Conservation (phyloP, 2,888 invertebrate genomes). For the Diplazon laetatorius region DNA sequence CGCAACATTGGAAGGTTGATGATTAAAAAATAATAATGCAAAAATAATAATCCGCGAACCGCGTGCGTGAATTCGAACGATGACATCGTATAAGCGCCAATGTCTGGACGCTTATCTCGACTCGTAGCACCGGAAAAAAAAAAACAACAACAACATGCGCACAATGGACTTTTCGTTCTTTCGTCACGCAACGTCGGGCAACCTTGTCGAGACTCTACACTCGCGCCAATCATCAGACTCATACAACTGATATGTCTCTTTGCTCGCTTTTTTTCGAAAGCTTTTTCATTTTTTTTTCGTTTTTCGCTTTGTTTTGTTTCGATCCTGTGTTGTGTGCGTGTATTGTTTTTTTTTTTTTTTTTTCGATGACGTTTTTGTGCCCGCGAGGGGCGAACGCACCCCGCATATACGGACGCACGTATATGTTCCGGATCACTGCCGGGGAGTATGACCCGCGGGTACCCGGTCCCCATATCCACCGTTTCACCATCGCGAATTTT, state of each 20-base stretch:
- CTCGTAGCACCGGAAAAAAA: slow-evolving; percentile 57
- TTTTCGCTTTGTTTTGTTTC: not conserved
- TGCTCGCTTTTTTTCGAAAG: slow-evolving; percentile 37
- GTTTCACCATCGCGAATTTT: not conserved
- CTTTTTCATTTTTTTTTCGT: slow-evolving; percentile 23
- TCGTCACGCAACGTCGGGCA: slow-evolving; percentile 60
- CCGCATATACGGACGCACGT: not conserved
- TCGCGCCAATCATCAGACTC: slow-evolving; percentile 28
- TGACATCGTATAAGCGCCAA: slow-evolving; percentile 61
- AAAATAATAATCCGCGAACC: slow-evolving; percentile 20
- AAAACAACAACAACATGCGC: no score
- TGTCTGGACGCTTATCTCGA: slow-evolving; percentile 59
- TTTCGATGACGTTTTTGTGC: slow-evolving; percentile 5
- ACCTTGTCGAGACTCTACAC: slow-evolving; percentile 49
- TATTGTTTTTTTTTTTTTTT: no score
- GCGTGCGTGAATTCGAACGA: slow-evolving; percentile 49
- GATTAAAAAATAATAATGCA: slow-evolving; percentile 8
- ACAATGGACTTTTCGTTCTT: slow-evolving; percentile 26
- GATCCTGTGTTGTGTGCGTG: not conserved
- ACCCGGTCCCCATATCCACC: not conserved
- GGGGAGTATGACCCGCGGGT: not conserved
- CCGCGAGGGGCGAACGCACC: not conserved
- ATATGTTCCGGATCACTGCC: slow-evolving; percentile 12
- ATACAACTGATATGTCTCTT: slow-evolving; percentile 51
- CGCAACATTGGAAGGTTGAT: not conserved